A percentile compares a stretch with the other conserved stretches of the same genome.
Conservation (phyloP, 2,113 vertebrate species). For the Alligator mississippiensis region DNA sequence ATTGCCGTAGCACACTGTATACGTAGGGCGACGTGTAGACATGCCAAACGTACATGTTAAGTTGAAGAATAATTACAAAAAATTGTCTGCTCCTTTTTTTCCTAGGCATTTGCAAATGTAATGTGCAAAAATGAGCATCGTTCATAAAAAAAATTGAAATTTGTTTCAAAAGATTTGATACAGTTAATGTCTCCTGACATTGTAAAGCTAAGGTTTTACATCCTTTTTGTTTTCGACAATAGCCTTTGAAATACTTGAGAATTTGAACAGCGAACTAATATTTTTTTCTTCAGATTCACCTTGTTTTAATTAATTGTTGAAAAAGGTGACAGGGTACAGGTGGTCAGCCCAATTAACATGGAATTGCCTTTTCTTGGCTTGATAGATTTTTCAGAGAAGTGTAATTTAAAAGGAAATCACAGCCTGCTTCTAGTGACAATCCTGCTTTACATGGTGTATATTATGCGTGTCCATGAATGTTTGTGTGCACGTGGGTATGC, state of each 20-base stretch:
- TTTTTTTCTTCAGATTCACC: slow-evolving; percentile 23
- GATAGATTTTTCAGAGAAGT: background rate
- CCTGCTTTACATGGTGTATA: background rate
- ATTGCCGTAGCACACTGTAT: no score
- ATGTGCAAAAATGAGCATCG: slow-evolving; percentile 61
- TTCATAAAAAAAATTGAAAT: slow-evolving; percentile 50
- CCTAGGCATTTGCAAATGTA: slow-evolving; percentile 61
- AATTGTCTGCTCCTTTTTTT: slow-evolving; percentile 36
- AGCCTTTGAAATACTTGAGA: background rate
- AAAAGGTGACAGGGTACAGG: slow-evolving; percentile 15
- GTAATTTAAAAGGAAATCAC: background rate
- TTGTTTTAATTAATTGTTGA: background rate
- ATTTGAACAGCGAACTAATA: background rate
- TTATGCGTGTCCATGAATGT: background rate
- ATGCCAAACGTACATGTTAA: slow-evolving; percentile 10
- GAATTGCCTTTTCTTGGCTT: background rate
- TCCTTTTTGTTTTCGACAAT: background rate
- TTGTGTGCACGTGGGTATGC: background rate
- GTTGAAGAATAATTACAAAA: slow-evolving; percentile 43
- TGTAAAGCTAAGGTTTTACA: background rate
- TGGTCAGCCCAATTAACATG: background rate
- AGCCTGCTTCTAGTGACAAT: background rate
- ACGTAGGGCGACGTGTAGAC: no score
- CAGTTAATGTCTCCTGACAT: slow-evolving; percentile 24
- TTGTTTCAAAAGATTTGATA: slow-evolving; percentile 49